Percentiles rank a stretch among this genome's conserved stretches.
phyloP scores from a whole-genome alignment of 2,888 invertebrate species.

The Parnassius apollo region DNA sequence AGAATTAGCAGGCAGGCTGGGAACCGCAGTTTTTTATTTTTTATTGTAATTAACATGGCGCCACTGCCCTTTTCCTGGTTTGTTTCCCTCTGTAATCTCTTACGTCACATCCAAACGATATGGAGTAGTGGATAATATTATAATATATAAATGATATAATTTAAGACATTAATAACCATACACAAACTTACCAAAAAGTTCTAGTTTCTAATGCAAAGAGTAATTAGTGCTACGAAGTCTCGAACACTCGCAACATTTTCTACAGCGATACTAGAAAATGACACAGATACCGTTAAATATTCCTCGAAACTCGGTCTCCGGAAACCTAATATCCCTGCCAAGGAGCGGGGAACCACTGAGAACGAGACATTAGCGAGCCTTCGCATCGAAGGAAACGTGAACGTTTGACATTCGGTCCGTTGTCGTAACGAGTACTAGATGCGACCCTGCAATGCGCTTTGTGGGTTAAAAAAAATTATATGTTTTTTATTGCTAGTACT shows the following conservation, averaged over 20 bases:
- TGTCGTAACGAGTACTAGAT: slow-evolving; percentile 16
- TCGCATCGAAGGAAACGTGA: slow-evolving; percentile 34
- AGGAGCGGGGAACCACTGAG: slow-evolving; percentile 4
- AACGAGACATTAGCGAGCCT: slow-evolving; percentile 34
- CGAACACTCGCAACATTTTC: slow-evolving; percentile 22
- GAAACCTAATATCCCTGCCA: slow-evolving; percentile 22
- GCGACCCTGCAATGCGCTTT: not conserved
- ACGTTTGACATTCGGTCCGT: slow-evolving; percentile 40
- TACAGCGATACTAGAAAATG: slow-evolving; percentile 12
- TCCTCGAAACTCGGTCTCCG: slow-evolving; percentile 18
- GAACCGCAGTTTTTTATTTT: no score
- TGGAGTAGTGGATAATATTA: no score
- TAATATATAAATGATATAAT: not conserved
- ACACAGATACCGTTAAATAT: slow-evolving; percentile 25
- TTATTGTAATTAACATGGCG: no score
- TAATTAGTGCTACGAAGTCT: slow-evolving; percentile 20
- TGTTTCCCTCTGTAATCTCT: no score
- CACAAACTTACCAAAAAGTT: slow-evolving; percentile 6
- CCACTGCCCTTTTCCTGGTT: no score
- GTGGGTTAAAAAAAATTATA: no score
- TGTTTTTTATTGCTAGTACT: no score
- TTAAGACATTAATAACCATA: not conserved
- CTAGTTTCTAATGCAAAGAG: slow-evolving; percentile 18
- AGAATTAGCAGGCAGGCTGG: no score
- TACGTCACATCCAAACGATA: no score